These are phyloP conservation scores for Acronicta aceris DNA, from an alignment of 2,888 invertebrate species.

Conservation along the genomic window DNA sequence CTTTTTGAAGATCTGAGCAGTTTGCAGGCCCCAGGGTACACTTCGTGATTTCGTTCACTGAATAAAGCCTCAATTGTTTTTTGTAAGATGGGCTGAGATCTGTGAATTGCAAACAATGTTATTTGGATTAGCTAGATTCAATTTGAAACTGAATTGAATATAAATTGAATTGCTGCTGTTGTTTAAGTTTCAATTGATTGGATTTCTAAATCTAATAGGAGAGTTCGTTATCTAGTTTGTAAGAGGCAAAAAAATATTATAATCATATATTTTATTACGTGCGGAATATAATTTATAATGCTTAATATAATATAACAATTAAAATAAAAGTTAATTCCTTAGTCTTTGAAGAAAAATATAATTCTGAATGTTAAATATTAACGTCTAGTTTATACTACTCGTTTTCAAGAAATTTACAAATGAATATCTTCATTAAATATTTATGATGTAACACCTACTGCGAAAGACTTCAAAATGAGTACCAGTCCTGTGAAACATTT, in stretches of 20 bases:
- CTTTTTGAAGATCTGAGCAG: constrained; percentile 89
- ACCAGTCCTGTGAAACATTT: too few species aligned
- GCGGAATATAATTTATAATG: not conserved
- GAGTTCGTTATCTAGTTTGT: not conserved
- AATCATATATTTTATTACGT: too few species aligned
- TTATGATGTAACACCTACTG: too few species aligned
- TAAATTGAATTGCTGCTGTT: not conserved
- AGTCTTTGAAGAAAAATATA: too few species aligned
- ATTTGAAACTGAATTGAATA: not conserved
- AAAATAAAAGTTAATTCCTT: not conserved
- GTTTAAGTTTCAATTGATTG: not conserved
- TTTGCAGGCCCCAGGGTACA: constrained; percentile 87
- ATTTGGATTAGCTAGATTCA: constrained; percentile 1
- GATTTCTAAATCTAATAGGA: not conserved
- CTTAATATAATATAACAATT: not conserved
- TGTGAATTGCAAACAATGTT: constrained; percentile 57
- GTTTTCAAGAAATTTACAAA: too few species aligned
- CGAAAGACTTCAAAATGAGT: too few species aligned
- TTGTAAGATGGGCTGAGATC: constrained; percentile 81
- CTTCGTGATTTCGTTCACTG: constrained; percentile 71
- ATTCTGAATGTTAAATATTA: too few species aligned
- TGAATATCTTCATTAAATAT: too few species aligned
- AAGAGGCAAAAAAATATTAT: not conserved
- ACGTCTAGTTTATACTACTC: too few species aligned
- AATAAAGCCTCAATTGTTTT: constrained; percentile 80